phyloP scores from a whole-genome alignment of 2,888 invertebrate species.

The Drosophila anomelani region DNA sequence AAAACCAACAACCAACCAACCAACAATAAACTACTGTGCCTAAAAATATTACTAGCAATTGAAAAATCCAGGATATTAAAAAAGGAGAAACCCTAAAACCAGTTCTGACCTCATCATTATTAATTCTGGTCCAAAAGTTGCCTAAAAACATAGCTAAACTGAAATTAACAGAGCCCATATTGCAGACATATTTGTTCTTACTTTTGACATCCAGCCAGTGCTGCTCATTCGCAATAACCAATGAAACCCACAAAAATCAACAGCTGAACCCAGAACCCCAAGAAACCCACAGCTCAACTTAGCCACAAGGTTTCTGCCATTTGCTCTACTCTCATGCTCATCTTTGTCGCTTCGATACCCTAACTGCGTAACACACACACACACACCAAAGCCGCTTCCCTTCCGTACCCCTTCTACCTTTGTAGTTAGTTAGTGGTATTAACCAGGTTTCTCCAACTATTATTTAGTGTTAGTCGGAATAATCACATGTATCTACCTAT shows the following conservation, averaged over 20 bases:
- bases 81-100: slow-evolving; percentile 47
- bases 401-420: slow-evolving; percentile 15
- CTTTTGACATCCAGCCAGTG: slow-evolving; percentile 56
- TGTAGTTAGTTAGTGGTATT: slow-evolving; percentile 42
- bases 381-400: slow-evolving; percentile 31
- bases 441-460: slow-evolving; percentile 31
- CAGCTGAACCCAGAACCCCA: slow-evolving; percentile 35
- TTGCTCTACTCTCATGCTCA: slow-evolving; percentile 60
- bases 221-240: slow-evolving; percentile 60
- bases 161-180: slow-evolving; percentile 59
- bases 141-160: slow-evolving; percentile 49
- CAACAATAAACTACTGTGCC: slow-evolving; percentile 65
- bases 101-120: slow-evolving; percentile 37
- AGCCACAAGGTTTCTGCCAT: slow-evolving; percentile 25
- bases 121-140: slow-evolving; percentile 65
- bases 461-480: slow-evolving; percentile 11
- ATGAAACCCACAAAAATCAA: slow-evolving; percentile 65
- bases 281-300: slow-evolving; percentile 30
- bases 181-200: slow-evolving; percentile 45
- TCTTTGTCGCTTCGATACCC: slow-evolving; percentile 62
- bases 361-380: slow-evolving; percentile 59
- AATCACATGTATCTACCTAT: slow-evolving; percentile 7
- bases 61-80: slow-evolving; percentile 51
- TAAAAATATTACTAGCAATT: slow-evolving; percentile 72
- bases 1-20: slow-evolving; percentile 42